phyloP scores from a whole-genome alignment of 2,888 invertebrate species.

The Apoda limacodes region DNA sequence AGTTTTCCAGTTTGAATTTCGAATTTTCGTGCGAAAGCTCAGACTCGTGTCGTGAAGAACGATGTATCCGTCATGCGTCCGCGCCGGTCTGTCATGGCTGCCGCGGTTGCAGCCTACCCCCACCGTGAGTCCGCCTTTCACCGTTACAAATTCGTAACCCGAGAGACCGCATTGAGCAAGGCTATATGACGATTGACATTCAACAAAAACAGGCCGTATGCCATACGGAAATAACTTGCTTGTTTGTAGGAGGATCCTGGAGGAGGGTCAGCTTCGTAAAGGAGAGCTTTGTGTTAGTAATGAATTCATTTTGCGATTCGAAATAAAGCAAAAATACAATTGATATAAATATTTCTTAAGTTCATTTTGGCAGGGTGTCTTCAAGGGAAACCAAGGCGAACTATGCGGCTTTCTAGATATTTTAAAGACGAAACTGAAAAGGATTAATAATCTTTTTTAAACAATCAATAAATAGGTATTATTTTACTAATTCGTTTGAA shows the following conservation, averaged over 20 bases:
- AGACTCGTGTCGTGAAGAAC: slow-evolving; percentile 17
- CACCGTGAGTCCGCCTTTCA: slow-evolving; percentile 54
- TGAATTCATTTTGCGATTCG: too few species aligned
- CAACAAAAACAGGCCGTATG: slow-evolving; percentile 50
- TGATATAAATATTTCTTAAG: too few species aligned
- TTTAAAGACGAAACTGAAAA: too few species aligned
- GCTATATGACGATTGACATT: slow-evolving; percentile 64
- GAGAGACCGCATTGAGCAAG: slow-evolving; percentile 59
- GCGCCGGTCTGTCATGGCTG: slow-evolving; percentile 36
- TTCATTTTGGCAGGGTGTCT: too few species aligned
- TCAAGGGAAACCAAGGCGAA: too few species aligned
- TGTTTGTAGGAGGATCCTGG: slow-evolving; percentile 20
- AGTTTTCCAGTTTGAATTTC: slow-evolving; percentile 25
- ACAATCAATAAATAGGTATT: too few species aligned
- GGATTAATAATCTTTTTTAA: too few species aligned
- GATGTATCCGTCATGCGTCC: slow-evolving; percentile 25
- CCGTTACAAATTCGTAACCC: slow-evolving; percentile 46
- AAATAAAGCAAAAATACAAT: too few species aligned
- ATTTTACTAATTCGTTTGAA: too few species aligned
- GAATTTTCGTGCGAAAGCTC: slow-evolving; percentile 15
- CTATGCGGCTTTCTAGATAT: too few species aligned
- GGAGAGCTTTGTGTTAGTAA: slow-evolving; percentile 19
- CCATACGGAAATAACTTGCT: slow-evolving; percentile 49
- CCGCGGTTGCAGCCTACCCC: slow-evolving; percentile 31
- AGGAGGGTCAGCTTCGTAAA: slow-evolving; percentile 19